phyloP scores from a whole-genome alignment of 2,888 invertebrate genomes.

The Poecilobothrus nobilitatus region DNA sequence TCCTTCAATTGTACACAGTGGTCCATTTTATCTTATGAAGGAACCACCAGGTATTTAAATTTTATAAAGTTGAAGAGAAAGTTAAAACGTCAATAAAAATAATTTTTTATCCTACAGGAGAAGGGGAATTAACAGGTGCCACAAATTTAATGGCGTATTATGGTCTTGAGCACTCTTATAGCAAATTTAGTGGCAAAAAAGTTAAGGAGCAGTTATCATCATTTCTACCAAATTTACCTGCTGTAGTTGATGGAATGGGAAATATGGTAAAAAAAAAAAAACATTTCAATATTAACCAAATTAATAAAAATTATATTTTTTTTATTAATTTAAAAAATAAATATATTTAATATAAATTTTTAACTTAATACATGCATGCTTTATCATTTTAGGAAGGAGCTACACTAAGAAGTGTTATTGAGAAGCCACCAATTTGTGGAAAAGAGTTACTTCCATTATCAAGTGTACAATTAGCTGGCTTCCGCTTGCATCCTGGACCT shows the following conservation, averaged over 20 bases:
- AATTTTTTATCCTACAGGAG: constrained; percentile 50
- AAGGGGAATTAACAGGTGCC: constrained; percentile 89
- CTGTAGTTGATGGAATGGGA: constrained; percentile 89
- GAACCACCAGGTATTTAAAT: constrained; percentile 71
- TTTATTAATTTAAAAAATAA: background rate
- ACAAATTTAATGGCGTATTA: constrained; percentile 95
- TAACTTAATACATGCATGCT: constrained; percentile 32
- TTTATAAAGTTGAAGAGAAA: background rate
- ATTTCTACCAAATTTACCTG: constrained; percentile 89
- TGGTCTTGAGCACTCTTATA: constrained; percentile 93
- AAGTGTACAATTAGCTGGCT: constrained; percentile 83
- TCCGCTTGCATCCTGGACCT: constrained; percentile 90
- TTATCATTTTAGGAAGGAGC: constrained; percentile 55
- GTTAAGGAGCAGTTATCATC: constrained; percentile 90
- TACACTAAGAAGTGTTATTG: constrained; percentile 86
- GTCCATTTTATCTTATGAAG: constrained; percentile 97
- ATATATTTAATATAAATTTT: background rate
- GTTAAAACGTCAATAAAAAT: background rate
- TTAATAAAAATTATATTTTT: background rate
- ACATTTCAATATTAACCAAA: background rate
- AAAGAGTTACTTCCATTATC: constrained; percentile 81
- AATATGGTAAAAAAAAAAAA: constrained; percentile 47
- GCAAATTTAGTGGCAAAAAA: constrained; percentile 95
- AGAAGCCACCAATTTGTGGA: constrained; percentile 88
- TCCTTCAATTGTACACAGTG: constrained; percentile 93